A percentile compares a stretch with the other conserved stretches of the same genome.
Conservation (phyloP, 1,140 invertebrate species). For the Bacillus rossius region DNA sequence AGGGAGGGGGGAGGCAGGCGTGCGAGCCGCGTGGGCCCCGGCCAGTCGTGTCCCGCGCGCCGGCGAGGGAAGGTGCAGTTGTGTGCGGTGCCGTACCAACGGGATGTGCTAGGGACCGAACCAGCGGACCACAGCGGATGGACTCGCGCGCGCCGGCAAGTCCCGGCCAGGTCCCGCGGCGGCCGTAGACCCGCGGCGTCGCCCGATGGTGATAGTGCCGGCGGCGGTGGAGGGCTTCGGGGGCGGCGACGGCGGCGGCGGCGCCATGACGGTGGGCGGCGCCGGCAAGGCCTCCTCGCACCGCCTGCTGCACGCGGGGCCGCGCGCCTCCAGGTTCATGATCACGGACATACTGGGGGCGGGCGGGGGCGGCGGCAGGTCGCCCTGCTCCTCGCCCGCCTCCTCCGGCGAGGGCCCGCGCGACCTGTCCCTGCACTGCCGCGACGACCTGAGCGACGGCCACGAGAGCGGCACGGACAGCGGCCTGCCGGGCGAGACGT, state of each 20-base stretch:
- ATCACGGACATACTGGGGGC: slow-evolving; percentile 36
- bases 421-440: slow-evolving; percentile 31
- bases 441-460: slow-evolving; percentile 30
- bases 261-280: slow-evolving; percentile 7
- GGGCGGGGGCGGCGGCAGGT: slow-evolving; percentile 16
- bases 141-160: background rate
- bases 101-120: too few species aligned
- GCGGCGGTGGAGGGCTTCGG: slow-evolving; percentile 9
- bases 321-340: slow-evolving; percentile 34
- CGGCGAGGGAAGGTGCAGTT: background rate
- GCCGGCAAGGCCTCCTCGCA: background rate
- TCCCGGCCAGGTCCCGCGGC: background rate
- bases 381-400: slow-evolving; percentile 26
- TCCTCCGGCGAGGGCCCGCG: slow-evolving; percentile 24
- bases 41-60: background rate
- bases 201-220: slow-evolving; percentile 12
- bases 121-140: background rate
- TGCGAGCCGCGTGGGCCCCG: background rate
- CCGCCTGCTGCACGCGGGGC: background rate
- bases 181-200: background rate
- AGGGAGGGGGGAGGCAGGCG: background rate
- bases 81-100: background rate
- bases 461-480: slow-evolving; percentile 34
- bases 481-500: slow-evolving; percentile 32
- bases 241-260: slow-evolving; percentile 4